phyloP scores from a whole-genome alignment of 2,113 vertebrate genomes.

The Poicephalus gulielmi region DNA sequence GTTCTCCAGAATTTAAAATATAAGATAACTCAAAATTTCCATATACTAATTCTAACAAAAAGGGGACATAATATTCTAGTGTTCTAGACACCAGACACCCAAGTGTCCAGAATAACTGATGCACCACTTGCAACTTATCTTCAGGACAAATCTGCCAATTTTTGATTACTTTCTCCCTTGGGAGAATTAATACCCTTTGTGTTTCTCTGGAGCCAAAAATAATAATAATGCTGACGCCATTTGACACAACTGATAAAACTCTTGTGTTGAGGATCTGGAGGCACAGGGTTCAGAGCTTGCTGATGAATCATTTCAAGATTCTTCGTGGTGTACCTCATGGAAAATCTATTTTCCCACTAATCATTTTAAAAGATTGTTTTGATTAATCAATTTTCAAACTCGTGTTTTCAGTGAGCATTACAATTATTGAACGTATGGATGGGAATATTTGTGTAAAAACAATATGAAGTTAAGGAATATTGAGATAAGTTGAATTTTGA shows the following conservation, averaged over 20 bases:
- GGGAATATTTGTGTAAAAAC: neutral
- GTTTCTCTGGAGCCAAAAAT: neutral
- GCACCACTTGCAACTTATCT: neutral
- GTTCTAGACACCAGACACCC: neutral
- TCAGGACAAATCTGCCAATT: neutral
- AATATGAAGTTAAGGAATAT: neutral
- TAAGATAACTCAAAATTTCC: neutral
- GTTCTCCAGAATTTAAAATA: neutral
- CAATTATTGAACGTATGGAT: neutral
- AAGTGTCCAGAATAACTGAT: neutral
- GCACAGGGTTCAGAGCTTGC: neutral
- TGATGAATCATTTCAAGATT: neutral
- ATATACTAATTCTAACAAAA: neutral
- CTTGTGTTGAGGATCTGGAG: neutral
- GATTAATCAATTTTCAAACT: neutral
- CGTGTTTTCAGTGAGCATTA: neutral
- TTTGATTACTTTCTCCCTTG: neutral
- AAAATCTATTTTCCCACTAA: neutral
- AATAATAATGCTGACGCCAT: neutral
- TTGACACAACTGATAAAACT: neutral
- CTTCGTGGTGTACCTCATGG: neutral
- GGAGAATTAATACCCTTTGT: neutral
- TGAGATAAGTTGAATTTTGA: neutral
- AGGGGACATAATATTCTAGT: neutral
- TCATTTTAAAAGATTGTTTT: accelerated